These are phyloP conservation scores for Urocyon cinereoargenteus DNA, from an alignment of 2,797 vertebrate species.

Conservation along the genomic window DNA sequence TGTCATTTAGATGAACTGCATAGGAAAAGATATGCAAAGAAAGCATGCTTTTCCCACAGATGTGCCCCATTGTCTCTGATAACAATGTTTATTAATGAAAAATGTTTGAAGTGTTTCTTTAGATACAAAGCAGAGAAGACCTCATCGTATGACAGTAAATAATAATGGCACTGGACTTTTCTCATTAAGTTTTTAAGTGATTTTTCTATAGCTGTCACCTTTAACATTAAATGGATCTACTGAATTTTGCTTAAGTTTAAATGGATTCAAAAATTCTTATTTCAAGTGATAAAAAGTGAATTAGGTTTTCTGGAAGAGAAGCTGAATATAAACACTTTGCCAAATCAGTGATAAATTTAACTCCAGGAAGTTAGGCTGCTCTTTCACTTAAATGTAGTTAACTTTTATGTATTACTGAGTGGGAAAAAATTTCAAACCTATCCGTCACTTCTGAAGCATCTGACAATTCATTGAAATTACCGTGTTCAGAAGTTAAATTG, in stretches of 20 bases:
- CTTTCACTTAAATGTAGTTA: neutral
- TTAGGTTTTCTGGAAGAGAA: conserved; percentile 59
- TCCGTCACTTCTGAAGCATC: conserved; percentile 7
- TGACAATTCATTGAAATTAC: neutral
- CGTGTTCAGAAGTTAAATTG: neutral
- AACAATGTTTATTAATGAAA: conserved; percentile 37
- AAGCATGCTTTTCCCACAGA: conserved; percentile 69
- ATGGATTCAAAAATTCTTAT: conserved; percentile 55
- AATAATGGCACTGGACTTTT: neutral
- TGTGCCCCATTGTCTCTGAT: conserved; percentile 43
- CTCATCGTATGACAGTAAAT: neutral
- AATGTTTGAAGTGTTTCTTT: conserved; percentile 39
- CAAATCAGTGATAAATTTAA: conserved; percentile 37
- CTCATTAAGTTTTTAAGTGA: neutral
- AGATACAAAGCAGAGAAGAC: conserved; percentile 47
- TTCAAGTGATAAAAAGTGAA: conserved; percentile 52
- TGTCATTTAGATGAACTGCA: conserved; percentile 64
- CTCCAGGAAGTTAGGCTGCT: neutral
- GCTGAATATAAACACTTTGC: neutral
- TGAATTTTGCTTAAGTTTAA: conserved; percentile 48
- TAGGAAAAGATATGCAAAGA: conserved; percentile 74
- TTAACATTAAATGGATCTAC: conserved; percentile 75
- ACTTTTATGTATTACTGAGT: neutral
- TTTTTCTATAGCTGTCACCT: conserved; percentile 63
- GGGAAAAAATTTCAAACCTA: neutral